phyloP scores from a whole-genome alignment of 2,888 invertebrate genomes.

The Entomobrya multifasciata region DNA sequence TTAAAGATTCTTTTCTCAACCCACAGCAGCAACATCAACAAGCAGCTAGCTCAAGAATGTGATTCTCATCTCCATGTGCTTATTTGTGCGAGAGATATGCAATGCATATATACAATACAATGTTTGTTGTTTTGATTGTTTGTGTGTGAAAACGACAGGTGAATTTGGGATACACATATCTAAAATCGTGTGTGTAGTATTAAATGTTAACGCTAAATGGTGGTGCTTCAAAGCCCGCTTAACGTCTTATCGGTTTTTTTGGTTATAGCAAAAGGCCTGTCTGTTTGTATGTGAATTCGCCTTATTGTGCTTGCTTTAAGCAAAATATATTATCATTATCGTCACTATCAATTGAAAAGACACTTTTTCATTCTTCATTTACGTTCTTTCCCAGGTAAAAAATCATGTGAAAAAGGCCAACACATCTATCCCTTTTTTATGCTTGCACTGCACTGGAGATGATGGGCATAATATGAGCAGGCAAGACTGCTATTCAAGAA shows the following conservation, averaged over 20 bases:
- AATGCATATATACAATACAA: neutral
- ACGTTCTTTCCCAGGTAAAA: neutral
- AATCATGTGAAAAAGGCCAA: too few relatives aligned
- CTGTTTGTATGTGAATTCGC: neutral
- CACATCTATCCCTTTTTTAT: constrained; percentile 28
- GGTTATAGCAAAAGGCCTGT: neutral
- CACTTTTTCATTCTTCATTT: constrained; percentile 33
- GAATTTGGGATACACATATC: constrained; percentile 18
- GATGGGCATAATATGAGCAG: neutral
- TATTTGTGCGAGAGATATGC: constrained; percentile 3
- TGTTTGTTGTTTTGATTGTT: too few relatives aligned
- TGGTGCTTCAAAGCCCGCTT: neutral
- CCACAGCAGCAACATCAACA: neutral
- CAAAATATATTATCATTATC: constrained; percentile 19
- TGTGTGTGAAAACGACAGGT: constrained; percentile 35
- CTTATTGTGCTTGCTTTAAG: constrained; percentile 32
- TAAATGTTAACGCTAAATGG: too few relatives aligned
- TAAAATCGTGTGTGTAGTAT: neutral
- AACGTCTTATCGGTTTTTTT: constrained; percentile 10
- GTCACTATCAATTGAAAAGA: constrained; percentile 42
- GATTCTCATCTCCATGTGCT: constrained; percentile 48
- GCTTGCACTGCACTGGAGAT: constrained; percentile 8
- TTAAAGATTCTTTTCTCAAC: constrained; percentile 4
- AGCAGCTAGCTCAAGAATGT: constrained; percentile 38
- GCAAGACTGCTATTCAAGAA: too few relatives aligned